phyloP scores from a whole-genome alignment of 2,888 invertebrate genomes.

The Brenthis ino region DNA sequence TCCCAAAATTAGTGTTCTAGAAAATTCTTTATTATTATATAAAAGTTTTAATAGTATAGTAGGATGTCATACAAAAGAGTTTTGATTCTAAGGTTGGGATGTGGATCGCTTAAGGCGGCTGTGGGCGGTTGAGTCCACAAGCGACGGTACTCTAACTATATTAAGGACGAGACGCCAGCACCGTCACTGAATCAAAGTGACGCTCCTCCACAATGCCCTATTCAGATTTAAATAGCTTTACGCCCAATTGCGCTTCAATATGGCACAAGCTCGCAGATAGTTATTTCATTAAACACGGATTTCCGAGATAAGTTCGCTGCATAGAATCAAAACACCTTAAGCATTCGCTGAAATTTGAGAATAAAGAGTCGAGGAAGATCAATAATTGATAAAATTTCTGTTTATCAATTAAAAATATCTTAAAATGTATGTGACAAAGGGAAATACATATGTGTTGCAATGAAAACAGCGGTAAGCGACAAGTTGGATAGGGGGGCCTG shows the following conservation, averaged over 20 bases:
- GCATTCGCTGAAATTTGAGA: conserved; percentile 35
- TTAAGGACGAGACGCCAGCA: conserved; percentile 67
- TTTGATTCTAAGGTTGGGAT: background rate
- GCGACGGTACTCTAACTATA: conserved; percentile 74
- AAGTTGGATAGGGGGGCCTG: conserved; percentile 62
- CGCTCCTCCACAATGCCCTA: conserved; percentile 79
- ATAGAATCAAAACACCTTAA: conserved; percentile 46
- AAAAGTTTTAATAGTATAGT: background rate
- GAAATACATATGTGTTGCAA: conserved; percentile 65
- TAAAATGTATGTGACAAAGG: conserved; percentile 28
- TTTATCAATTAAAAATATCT: conserved; percentile 13
- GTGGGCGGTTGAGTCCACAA: conserved; percentile 58
- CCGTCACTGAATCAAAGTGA: conserved; percentile 76
- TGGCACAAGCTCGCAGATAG: conserved; percentile 71
- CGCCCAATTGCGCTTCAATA: conserved; percentile 81
- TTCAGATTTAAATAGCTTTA: conserved; percentile 82
- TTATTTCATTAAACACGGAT: conserved; percentile 78
- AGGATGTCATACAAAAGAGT: background rate
- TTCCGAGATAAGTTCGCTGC: conserved; percentile 55
- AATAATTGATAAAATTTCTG: conserved; percentile 23
- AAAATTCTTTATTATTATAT: too few species aligned
- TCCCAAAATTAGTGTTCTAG: too few species aligned
- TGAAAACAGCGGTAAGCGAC: conserved; percentile 76
- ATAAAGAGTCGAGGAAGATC: conserved; percentile 17
- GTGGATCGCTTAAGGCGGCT: conserved; percentile 49